phyloP scores from a whole-genome alignment of 2,113 vertebrate species.

The Anser brachyrhynchus region DNA sequence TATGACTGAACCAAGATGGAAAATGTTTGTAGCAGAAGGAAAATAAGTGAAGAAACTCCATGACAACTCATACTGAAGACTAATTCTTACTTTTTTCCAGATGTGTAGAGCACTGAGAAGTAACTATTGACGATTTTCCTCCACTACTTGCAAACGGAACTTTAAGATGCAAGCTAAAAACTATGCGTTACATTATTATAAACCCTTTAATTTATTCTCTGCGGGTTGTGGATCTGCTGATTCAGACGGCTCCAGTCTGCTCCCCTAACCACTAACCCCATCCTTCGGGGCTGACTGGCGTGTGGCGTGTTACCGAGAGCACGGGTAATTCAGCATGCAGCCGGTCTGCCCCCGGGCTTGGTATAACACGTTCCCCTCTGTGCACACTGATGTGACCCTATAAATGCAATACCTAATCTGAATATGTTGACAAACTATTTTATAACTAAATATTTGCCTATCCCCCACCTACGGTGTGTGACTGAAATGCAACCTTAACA shows the following conservation, averaged over 20 bases:
- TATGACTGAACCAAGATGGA: constrained; percentile 62
- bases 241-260: constrained; percentile 75
- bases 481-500: background rate
- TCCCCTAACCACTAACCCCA: constrained; percentile 72
- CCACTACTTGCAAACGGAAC: constrained; percentile 54
- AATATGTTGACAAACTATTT: background rate
- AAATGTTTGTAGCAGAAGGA: constrained; percentile 70
- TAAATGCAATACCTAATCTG: background rate
- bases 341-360: background rate
- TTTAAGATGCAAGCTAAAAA: constrained; percentile 76
- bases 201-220: constrained; percentile 77
- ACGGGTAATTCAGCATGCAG: background rate
- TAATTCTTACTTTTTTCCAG: constrained; percentile 72
- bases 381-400: background rate
- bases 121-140: constrained; percentile 59
- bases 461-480: fast-evolving
- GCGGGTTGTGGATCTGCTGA: constrained; percentile 79
- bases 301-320: background rate
- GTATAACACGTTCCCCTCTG: background rate
- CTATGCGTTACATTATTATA: constrained; percentile 72
- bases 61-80: constrained; percentile 38
- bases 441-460: background rate
- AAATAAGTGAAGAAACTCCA: constrained; percentile 55
- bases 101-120: constrained; percentile 58
- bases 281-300: background rate